Percentiles rank a stretch among this genome's conserved stretches.
Conservation (phyloP, 1,140 invertebrate genomes). For the Drosophila tsacasi region DNA sequence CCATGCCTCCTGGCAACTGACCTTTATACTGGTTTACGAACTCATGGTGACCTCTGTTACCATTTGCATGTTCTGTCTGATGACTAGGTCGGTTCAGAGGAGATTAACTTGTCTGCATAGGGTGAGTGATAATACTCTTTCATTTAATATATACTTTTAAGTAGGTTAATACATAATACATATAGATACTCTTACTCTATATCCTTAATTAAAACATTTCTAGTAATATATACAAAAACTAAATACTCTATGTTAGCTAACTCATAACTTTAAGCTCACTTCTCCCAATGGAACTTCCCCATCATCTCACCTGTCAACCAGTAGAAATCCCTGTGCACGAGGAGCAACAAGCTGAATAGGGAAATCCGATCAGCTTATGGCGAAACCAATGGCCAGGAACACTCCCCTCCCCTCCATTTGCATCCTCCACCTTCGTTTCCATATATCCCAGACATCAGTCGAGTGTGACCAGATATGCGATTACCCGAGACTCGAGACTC, state of each 20-base stretch:
- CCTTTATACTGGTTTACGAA: conserved; percentile 49
- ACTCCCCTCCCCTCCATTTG: neutral
- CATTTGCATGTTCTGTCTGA: conserved; percentile 57
- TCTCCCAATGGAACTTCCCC: neutral
- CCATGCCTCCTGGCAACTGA: conserved; percentile 45
- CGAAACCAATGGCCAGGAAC: conserved; percentile 19
- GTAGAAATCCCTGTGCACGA: conserved; percentile 7
- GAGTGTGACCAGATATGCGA: conserved; percentile 52
- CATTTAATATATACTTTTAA: neutral
- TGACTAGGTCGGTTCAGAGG: conserved; percentile 44
- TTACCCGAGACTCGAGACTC: conserved; percentile 22
- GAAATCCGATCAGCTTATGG: conserved; percentile 71
- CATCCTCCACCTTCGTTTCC: neutral
- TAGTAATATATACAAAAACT: neutral
- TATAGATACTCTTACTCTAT: neutral
- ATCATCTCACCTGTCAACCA: conserved; percentile 28
- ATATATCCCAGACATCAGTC: conserved; percentile 7
- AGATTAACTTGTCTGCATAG: conserved; percentile 35
- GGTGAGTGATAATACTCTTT: conserved; percentile 23
- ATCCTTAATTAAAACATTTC: neutral
- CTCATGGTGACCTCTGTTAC: conserved; percentile 48
- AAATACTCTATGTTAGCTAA: neutral
- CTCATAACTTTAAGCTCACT: neutral
- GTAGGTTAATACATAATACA: too few relatives aligned
- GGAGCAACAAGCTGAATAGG: neutral